A percentile compares a stretch with the other conserved stretches of the same genome.
Evolutionary conservation across 1,140 invertebrate genomes (phyloP).

Genomic region (Gonatopus flavifemur): DNA sequence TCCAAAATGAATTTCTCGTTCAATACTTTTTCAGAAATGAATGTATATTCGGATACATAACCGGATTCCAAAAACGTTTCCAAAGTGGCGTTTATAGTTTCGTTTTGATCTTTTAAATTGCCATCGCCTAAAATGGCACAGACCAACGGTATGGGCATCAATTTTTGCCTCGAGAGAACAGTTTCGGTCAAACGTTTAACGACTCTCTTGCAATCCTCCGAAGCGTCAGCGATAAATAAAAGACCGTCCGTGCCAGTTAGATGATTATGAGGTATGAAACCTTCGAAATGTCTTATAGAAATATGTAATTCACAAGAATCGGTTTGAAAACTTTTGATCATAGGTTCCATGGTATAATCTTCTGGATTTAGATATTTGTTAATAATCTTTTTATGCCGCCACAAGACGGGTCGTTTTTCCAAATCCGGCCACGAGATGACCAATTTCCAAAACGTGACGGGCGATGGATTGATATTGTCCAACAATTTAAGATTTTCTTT

Average conservation of each 20-base stretch:
- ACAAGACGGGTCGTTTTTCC: conserved; percentile 29
- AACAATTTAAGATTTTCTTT: conserved; percentile 39
- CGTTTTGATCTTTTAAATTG: conserved; percentile 11
- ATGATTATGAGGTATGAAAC: conserved; percentile 31
- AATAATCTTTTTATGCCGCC: conserved; percentile 43
- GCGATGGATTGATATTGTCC: conserved; percentile 19
- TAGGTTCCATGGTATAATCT: conserved; percentile 34
- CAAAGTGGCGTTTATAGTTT: conserved; percentile 20
- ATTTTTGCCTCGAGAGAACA: conserved; percentile 40
- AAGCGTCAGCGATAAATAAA: conserved; percentile 37
- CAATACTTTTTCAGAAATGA: conserved; percentile 47
- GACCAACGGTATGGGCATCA: conserved; percentile 46
- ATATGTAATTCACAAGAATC: conserved; percentile 42
- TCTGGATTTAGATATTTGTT: conserved; percentile 40
- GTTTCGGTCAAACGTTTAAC: conserved; percentile 40
- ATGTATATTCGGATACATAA: conserved; percentile 45
- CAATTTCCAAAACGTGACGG: conserved; percentile 69
- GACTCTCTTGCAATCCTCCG: conserved; percentile 32
- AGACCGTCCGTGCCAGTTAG: conserved; percentile 43
- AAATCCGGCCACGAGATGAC: conserved; percentile 62
- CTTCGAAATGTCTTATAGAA: conserved; percentile 47
- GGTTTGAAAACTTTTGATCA: conserved; percentile 42
- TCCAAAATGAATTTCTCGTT: conserved; percentile 53
- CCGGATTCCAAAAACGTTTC: conserved; percentile 43
- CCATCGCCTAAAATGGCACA: conserved; percentile 35